These are phyloP conservation scores for Cariama cristata DNA, from an alignment of 2,113 vertebrate species.

Conservation along the genomic window DNA sequence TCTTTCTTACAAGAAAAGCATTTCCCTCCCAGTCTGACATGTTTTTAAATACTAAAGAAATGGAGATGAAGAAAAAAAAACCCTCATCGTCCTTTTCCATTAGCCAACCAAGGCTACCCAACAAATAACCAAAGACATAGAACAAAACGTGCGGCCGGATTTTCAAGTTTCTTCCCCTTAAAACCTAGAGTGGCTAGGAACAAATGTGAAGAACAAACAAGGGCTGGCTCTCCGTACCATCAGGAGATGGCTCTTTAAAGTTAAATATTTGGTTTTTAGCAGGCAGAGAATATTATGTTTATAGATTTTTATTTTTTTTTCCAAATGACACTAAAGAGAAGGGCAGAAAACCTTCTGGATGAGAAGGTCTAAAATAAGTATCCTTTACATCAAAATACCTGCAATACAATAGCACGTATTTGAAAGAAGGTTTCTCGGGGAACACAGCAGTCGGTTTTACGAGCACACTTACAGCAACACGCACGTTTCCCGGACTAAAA, in stretches of 20 bases:
- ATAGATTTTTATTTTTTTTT: background rate
- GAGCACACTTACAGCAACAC: background rate
- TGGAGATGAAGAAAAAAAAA: background rate
- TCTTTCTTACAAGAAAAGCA: background rate
- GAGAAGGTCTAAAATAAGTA: background rate
- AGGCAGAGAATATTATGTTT: background rate
- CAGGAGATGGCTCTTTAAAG: background rate
- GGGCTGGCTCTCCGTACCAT: rapidly evolving
- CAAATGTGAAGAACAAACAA: background rate
- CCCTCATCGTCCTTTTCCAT: background rate
- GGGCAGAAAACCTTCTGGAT: background rate
- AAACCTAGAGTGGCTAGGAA: background rate
- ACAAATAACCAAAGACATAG: rapidly evolving
- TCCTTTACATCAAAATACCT: background rate
- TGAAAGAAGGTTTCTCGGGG: background rate
- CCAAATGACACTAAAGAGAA: background rate
- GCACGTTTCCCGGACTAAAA: background rate
- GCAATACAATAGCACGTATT: background rate
- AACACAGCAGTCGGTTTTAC: background rate
- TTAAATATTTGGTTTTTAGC: background rate
- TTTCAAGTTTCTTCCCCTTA: background rate
- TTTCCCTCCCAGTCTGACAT: background rate
- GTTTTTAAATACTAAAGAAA: background rate
- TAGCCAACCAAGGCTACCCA: background rate
- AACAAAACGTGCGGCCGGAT: background rate